Percentiles rank a stretch among this genome's conserved stretches.
These are phyloP conservation scores for Stegodyphus dumicola DNA, from an alignment of 1,140 invertebrate species.

Conservation along the genomic window DNA sequence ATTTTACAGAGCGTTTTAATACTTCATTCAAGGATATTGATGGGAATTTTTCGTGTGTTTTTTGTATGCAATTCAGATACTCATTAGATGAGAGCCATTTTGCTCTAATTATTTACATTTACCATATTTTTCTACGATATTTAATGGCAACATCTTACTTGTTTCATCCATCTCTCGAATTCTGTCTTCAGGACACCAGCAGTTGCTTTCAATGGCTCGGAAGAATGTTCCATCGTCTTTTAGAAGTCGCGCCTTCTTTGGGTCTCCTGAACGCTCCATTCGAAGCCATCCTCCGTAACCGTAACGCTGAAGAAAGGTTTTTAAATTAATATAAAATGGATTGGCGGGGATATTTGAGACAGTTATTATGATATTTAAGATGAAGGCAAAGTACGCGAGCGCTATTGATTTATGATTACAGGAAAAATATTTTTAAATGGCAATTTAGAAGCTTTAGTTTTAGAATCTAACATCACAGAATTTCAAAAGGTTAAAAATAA, in stretches of 20 bases:
- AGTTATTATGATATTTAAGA: no score
- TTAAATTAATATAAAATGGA: no score
- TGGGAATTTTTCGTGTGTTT: neutral
- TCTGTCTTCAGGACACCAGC: conserved; percentile 70
- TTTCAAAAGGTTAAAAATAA: no score
- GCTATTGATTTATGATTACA: no score
- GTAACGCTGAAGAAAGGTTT: conserved; percentile 69
- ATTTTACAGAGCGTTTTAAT: no score
- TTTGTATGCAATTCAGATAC: conserved; percentile 10
- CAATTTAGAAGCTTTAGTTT: no score
- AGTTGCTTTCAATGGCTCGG: conserved; percentile 72
- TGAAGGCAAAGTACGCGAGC: no score
- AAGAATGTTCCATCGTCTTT: conserved; percentile 74
- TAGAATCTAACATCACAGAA: no score
- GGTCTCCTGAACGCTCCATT: conserved; percentile 66
- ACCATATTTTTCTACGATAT: neutral
- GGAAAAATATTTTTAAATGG: no score
- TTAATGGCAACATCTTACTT: conserved; percentile 62
- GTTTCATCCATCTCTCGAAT: conserved; percentile 71
- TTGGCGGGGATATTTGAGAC: no score
- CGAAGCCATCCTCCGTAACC: conserved; percentile 75
- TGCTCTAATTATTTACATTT: neutral
- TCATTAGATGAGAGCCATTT: neutral
- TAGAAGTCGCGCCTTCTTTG: conserved; percentile 71
- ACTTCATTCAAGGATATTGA: neutral